These are phyloP conservation scores for Ligdia adustata DNA, from an alignment of 2,888 invertebrate genomes.

Conservation along the genomic window DNA sequence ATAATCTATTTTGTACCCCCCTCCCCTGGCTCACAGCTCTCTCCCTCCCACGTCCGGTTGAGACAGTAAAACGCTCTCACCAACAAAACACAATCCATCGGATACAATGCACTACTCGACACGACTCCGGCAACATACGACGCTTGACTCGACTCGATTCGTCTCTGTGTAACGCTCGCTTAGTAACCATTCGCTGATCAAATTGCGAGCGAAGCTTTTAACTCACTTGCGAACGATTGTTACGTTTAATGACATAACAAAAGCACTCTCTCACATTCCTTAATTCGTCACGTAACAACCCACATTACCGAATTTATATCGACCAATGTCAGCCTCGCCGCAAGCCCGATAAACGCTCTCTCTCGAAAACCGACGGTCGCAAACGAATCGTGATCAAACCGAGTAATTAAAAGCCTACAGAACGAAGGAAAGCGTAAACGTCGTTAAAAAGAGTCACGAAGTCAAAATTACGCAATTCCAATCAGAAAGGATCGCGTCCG, in stretches of 20 bases:
- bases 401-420: slow-evolving; percentile 35
- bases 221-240: slow-evolving; percentile 6
- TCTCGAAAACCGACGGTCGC: not conserved
- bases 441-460: slow-evolving; percentile 49
- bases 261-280: not conserved
- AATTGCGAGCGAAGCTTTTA: slow-evolving; percentile 19
- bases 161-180: slow-evolving; percentile 12
- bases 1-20: slow-evolving; percentile 35
- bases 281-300: not conserved
- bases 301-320: not conserved
- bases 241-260: slow-evolving; percentile 2
- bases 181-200: slow-evolving; percentile 12
- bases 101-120: slow-evolving; percentile 32
- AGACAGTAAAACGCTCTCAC: slow-evolving; percentile 66
- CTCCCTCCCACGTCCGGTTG: slow-evolving; percentile 31
- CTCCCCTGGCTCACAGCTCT: slow-evolving; percentile 16
- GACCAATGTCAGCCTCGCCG: not conserved
- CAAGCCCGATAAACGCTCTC: slow-evolving; percentile 1
- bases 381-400: slow-evolving; percentile 21
- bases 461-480: slow-evolving; percentile 56
- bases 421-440: slow-evolving; percentile 33
- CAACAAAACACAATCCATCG: slow-evolving; percentile 45
- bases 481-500: slow-evolving; percentile 61
- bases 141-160: not conserved
- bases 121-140: too few relatives aligned